These are phyloP conservation scores for Drosophila diplacantha DNA, from an alignment of 2,888 invertebrate species.

Conservation along the genomic window DNA sequence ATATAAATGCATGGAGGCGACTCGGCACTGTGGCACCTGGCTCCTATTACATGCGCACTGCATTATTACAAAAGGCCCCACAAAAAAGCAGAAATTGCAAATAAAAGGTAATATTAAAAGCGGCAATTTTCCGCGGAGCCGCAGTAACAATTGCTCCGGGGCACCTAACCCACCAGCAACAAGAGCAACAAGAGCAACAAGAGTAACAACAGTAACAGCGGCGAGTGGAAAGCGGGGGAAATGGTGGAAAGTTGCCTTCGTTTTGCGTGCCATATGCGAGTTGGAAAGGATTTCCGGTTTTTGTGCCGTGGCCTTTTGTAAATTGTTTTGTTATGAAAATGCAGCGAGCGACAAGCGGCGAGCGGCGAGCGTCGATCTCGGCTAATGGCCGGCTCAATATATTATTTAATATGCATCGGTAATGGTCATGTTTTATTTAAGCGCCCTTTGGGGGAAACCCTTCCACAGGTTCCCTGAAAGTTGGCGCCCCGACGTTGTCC, in stretches of 20 bases:
- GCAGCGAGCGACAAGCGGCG: slow-evolving; percentile 48
- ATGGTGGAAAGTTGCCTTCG: slow-evolving; percentile 39
- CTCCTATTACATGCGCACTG: slow-evolving; percentile 67
- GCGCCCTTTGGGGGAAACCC: background rate
- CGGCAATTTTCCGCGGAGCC: slow-evolving; percentile 64
- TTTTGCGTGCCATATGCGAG: slow-evolving; percentile 70
- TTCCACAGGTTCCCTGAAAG: background rate
- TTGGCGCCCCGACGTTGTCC: slow-evolving; percentile 6
- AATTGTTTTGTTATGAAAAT: slow-evolving; percentile 61
- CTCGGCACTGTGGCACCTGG: slow-evolving; percentile 66
- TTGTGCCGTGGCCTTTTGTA: slow-evolving; percentile 54
- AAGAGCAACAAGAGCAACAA: slow-evolving; percentile 11
- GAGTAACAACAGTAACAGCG: background rate
- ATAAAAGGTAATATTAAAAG: slow-evolving; percentile 70
- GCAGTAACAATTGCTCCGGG: slow-evolving; percentile 26
- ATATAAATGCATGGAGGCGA: slow-evolving; percentile 64
- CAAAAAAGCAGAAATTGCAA: slow-evolving; percentile 59
- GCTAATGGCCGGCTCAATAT: slow-evolving; percentile 54
- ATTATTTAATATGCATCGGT: slow-evolving; percentile 46
- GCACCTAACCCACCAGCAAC: slow-evolving; percentile 32
- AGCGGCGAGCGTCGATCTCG: slow-evolving; percentile 37
- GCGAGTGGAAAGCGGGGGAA: slow-evolving; percentile 3
- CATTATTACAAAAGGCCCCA: slow-evolving; percentile 62
- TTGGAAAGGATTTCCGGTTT: slow-evolving; percentile 70
- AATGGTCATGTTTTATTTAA: slow-evolving; percentile 40